Conservation (phyloP, 2,797 vertebrate genomes). For the Centropyge bicolor region DNA sequence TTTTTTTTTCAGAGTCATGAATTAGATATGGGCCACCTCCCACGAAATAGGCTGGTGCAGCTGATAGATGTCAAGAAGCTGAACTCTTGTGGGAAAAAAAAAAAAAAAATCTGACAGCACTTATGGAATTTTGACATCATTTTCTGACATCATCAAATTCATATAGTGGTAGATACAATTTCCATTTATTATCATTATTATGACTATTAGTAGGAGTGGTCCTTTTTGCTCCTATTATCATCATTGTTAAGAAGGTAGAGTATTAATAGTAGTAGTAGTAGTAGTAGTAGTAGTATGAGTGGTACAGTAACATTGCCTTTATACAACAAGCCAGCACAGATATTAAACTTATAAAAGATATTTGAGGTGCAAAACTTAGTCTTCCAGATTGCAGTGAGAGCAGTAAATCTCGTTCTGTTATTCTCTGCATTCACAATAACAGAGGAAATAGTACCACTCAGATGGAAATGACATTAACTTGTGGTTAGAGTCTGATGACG, state of each 20-base stretch:
- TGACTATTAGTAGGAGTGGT: neutral
- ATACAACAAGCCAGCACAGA: neutral
- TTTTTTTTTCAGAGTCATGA: constrained; percentile 4
- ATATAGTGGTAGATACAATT: neutral
- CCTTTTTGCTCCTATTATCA: no score
- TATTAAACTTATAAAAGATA: no score
- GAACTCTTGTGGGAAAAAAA: constrained; percentile 5
- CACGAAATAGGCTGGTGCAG: neutral
- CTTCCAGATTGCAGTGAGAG: neutral
- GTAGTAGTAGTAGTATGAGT: neutral
- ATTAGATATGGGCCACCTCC: constrained; percentile 32
- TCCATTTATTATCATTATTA: neutral
- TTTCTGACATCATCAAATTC: neutral
- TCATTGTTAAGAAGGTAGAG: neutral
- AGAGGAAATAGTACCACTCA: constrained; percentile 25
- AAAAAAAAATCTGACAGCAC: neutral
- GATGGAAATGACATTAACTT: constrained; percentile 39
- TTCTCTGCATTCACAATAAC: constrained; percentile 19
- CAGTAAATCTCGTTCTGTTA: neutral
- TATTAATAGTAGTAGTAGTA: neutral
- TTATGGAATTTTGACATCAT: constrained; percentile 34
- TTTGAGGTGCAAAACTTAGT: neutral
- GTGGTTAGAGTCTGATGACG: constrained; percentile 56
- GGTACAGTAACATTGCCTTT: neutral
- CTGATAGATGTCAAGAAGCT: neutral